Base-by-base conservation (phyloP, 2,888 invertebrate genomes). In the Alloscopus bannaensis region DNA sequence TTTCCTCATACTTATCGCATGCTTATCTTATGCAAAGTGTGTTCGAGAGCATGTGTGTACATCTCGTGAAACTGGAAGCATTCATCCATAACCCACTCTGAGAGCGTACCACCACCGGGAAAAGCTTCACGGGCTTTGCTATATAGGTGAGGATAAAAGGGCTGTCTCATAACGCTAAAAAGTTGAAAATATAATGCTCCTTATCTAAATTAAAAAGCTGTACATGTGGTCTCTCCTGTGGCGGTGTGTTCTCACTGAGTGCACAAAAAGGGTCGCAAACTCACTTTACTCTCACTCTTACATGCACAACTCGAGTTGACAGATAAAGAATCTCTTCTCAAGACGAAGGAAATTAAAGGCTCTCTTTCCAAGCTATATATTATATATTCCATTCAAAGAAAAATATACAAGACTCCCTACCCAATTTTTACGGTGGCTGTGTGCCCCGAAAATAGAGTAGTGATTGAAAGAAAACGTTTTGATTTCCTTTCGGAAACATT, bases 401-500 rank as follows among this genome's bases (percentile, higher is more conserved):
- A 69, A 59, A 69, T 59, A 69, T 69, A 69, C 59, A 69, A 45
- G 20, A 31, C n/a, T 42, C 22, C 22, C 28, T 47, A 45, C 45
- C 4, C 45, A 45, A n/a, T n/a, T n/a, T n/a, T n/a, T n/a, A n/a
- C n/a, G n/a, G n/a, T n/a, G n/a, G n/a, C n/a, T n/a, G n/a, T n/a
- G n/a, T n/a, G n/a, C n/a, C n/a, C n/a, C n/a, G n/a, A n/a, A n/a
- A n/a, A n/a, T 50, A 11, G 26, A 55, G 26, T 11, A 24, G 55
- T 71, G 71, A 71, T 50, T 71, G 71, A 64, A 55, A 64, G 42
- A 29, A 64, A 55, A 40, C 72, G 55, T 42, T 55, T 62, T 26
- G 50, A 29, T 40, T 62, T 42, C 26, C 16, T 42, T 29, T 62
- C 28, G 42, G 40, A 62, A 62, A 62, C 40, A 26, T 29, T 66